phyloP scores from a whole-genome alignment of 2,113 vertebrate species.

The Nerophis ophidion region DNA sequence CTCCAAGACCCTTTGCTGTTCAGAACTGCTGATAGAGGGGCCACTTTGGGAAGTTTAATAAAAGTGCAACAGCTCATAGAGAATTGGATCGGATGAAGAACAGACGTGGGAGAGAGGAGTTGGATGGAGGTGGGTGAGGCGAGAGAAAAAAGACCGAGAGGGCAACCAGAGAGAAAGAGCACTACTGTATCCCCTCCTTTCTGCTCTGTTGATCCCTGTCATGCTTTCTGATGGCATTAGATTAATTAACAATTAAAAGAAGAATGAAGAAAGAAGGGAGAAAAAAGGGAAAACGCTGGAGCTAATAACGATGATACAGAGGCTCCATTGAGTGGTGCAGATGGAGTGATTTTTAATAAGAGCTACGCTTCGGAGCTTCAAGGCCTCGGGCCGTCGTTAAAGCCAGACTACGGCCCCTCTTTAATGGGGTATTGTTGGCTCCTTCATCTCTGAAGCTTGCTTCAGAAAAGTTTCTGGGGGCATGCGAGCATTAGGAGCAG shows the following conservation, averaged over 20 bases:
- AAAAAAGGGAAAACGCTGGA: conserved; percentile 44
- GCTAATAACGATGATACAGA: conserved; percentile 74
- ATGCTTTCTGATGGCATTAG: conserved; percentile 75
- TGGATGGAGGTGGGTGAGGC: no score
- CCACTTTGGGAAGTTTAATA: conserved; percentile 70
- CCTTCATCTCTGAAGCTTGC: conserved; percentile 45
- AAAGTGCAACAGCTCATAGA: conserved; percentile 42
- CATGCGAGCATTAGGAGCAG: conserved; percentile 38
- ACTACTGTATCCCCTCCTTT: conserved; percentile 62
- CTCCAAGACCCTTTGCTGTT: conserved; percentile 32
- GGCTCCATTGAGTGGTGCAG: conserved; percentile 72
- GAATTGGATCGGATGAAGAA: conserved; percentile 44
- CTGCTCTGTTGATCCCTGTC: conserved; percentile 74
- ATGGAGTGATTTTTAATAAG: conserved; percentile 78
- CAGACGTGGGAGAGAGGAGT: conserved; percentile 8
- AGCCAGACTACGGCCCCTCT: conserved; percentile 47
- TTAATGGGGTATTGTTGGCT: conserved; percentile 69
- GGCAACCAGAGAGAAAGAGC: conserved; percentile 49
- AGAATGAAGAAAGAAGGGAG: conserved; percentile 47
- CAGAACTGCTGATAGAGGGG: conserved; percentile 49
- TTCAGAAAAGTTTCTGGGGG: conserved; percentile 34
- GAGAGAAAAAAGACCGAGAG: conserved; percentile 20
- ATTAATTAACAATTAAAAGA: conserved; percentile 78
- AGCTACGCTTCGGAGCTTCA: conserved; percentile 53
- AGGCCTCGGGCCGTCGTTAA: conserved; percentile 60